These are phyloP conservation scores for Gari tellinella DNA, from an alignment of 2,888 invertebrate species.

Conservation along the genomic window DNA sequence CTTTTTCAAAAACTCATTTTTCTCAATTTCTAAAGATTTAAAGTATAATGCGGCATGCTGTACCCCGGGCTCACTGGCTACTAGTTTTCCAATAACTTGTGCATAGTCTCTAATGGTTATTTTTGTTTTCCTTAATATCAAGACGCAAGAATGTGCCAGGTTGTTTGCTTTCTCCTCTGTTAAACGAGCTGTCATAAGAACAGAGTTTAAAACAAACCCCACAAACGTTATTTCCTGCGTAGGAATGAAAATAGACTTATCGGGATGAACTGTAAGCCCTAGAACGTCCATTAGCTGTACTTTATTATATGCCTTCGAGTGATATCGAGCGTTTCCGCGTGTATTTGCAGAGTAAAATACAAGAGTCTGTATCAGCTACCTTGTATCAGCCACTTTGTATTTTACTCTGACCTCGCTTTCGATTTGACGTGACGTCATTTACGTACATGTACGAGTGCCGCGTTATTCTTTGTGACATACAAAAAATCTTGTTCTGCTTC, in stretches of 20 bases:
- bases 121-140: not conserved
- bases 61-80: conserved; percentile 39
- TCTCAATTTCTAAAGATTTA: conserved; percentile 28
- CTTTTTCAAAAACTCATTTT: conserved; percentile 22
- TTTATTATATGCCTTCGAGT: too few relatives aligned
- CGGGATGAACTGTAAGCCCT: conserved; percentile 46
- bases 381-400: too few relatives aligned
- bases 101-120: conserved; percentile 39
- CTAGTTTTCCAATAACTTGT: conserved; percentile 41
- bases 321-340: too few relatives aligned
- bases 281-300: conserved; percentile 22
- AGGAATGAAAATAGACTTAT: conserved; percentile 41
- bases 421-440: too few relatives aligned
- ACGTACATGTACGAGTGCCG: too few relatives aligned
- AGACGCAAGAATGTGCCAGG: not conserved
- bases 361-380: too few relatives aligned
- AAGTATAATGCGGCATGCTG: conserved; percentile 40
- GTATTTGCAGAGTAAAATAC: too few relatives aligned
- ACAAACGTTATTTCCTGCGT: conserved; percentile 30
- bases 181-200: conserved; percentile 9
- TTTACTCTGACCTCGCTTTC: too few relatives aligned
- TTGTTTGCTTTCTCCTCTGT: not conserved
- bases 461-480: too few relatives aligned
- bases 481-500: too few relatives aligned
- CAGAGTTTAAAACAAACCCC: conserved; percentile 29